Percentiles rank a stretch among this genome's conserved stretches.
Evolutionary conservation across 2,113 vertebrate genomes (phyloP).

Genomic region (Sturnira hondurensis): DNA sequence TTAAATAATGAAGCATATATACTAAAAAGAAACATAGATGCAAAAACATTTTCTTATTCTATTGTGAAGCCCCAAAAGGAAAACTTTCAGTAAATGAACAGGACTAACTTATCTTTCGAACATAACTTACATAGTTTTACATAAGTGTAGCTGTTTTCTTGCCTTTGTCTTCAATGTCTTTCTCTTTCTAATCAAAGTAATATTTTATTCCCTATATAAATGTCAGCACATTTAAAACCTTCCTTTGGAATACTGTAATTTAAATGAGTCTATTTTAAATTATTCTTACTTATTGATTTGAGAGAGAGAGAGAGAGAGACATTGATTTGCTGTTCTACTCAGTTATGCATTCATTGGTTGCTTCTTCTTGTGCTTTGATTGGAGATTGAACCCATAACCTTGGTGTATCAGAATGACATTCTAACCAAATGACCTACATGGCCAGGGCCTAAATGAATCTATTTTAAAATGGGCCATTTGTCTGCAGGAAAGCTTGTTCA

Average conservation of each 20-base stretch:
- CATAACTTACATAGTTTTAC: not conserved
- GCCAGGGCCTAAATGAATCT: not conserved
- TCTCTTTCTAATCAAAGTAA: slow-evolving; percentile 45
- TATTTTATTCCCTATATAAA: slow-evolving; percentile 52
- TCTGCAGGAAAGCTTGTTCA: slow-evolving; percentile 47
- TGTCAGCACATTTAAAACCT: slow-evolving; percentile 28
- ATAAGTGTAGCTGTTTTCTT: not conserved
- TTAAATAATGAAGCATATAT: slow-evolving; percentile 23
- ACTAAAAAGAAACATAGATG: not conserved
- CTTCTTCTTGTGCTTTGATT: not conserved
- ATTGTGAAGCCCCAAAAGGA: not conserved
- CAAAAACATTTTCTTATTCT: slow-evolving; percentile 33
- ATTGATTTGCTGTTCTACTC: not conserved
- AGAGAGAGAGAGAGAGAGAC: not conserved
- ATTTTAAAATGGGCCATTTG: slow-evolving; percentile 47
- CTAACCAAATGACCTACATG: not conserved
- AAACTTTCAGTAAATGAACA: slow-evolving; percentile 23
- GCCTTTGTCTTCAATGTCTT: slow-evolving; percentile 7
- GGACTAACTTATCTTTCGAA: not conserved
- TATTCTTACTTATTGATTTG: not conserved
- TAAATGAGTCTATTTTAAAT: slow-evolving; percentile 43
- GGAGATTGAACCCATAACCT: not conserved
- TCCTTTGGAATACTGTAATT: slow-evolving; percentile 40
- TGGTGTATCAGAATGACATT: not conserved
- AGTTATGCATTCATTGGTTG: not conserved